These are phyloP conservation scores for Onthophagus sagittarius DNA, from an alignment of 2,888 invertebrate species.

Conservation along the genomic window DNA sequence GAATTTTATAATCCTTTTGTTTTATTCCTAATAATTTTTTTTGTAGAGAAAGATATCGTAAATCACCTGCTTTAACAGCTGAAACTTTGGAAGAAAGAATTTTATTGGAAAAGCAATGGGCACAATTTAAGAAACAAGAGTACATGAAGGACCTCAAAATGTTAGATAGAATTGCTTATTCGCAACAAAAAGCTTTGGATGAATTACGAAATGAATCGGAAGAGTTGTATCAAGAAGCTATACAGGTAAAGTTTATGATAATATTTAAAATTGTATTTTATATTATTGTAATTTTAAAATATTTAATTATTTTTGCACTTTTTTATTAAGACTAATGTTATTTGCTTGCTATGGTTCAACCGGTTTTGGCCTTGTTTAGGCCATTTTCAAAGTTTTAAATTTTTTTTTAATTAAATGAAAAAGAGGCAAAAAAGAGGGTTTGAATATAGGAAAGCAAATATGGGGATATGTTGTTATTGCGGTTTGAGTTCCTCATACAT, in stretches of 20 bases:
- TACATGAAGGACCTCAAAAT: conserved; percentile 62
- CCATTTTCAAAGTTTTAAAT: too few relatives aligned
- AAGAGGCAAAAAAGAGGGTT: too few relatives aligned
- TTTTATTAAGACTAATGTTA: too few relatives aligned
- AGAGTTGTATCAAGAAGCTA: conserved; percentile 81
- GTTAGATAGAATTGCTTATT: conserved; percentile 63
- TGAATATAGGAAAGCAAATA: too few relatives aligned
- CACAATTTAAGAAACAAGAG: conserved; percentile 62
- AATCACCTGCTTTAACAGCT: conserved; percentile 49
- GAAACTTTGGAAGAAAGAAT: conserved; percentile 63
- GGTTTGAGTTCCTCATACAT: too few relatives aligned
- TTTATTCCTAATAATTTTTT: conserved; percentile 1
- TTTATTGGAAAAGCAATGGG: conserved; percentile 72
- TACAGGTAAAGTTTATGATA: conserved; percentile 56
- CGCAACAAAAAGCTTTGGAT: conserved; percentile 75
- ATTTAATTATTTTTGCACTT: too few relatives aligned
- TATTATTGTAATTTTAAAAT: conserved; percentile 46
- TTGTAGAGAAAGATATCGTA: conserved; percentile 43
- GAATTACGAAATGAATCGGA: conserved; percentile 78
- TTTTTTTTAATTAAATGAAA: too few relatives aligned
- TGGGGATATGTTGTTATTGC: too few relatives aligned
- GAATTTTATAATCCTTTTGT: too few relatives aligned
- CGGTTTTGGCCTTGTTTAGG: too few relatives aligned
- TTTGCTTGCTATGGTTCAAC: too few relatives aligned
- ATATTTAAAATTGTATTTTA: not conserved